These are phyloP conservation scores for Eupsilia transversa DNA, from an alignment of 2,888 invertebrate genomes.

Conservation along the genomic window DNA sequence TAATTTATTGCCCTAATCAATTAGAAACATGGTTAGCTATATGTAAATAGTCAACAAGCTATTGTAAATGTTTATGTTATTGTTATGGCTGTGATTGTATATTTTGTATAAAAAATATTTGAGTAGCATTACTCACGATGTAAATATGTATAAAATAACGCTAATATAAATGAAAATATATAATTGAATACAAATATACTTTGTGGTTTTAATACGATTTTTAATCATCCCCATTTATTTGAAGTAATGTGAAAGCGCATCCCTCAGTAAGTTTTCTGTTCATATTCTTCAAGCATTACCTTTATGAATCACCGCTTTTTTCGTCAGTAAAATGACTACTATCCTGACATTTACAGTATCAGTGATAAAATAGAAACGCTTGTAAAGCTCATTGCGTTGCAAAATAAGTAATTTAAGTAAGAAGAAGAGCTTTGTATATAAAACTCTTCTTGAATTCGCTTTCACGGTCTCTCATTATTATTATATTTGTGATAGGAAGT, in stretches of 20 bases:
- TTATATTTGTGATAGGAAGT: neutral
- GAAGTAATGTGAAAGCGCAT: neutral
- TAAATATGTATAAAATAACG: constrained; percentile 62
- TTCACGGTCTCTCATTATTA: neutral
- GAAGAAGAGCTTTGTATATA: neutral
- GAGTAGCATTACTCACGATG: constrained; percentile 42
- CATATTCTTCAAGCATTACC: neutral
- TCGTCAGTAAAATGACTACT: neutral
- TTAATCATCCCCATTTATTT: neutral
- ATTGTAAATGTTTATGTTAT: constrained; percentile 40
- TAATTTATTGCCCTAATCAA: constrained; percentile 19
- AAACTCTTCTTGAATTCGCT: neutral
- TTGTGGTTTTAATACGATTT: constrained; percentile 52
- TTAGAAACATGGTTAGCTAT: neutral
- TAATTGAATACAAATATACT: constrained; percentile 37
- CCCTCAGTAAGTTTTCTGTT: neutral
- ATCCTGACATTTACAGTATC: neutral
- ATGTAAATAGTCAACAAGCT: constrained; percentile 18
- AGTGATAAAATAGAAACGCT: constrained; percentile 9
- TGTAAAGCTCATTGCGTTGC: neutral
- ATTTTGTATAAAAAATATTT: constrained; percentile 44
- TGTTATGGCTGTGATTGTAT: constrained; percentile 60
- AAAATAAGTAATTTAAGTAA: neutral
- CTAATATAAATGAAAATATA: constrained; percentile 61
- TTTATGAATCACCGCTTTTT: constrained; percentile 1